Evolutionary conservation across 2,888 invertebrate species (phyloP).

Genomic region (Habrosyne pyritoides): DNA sequence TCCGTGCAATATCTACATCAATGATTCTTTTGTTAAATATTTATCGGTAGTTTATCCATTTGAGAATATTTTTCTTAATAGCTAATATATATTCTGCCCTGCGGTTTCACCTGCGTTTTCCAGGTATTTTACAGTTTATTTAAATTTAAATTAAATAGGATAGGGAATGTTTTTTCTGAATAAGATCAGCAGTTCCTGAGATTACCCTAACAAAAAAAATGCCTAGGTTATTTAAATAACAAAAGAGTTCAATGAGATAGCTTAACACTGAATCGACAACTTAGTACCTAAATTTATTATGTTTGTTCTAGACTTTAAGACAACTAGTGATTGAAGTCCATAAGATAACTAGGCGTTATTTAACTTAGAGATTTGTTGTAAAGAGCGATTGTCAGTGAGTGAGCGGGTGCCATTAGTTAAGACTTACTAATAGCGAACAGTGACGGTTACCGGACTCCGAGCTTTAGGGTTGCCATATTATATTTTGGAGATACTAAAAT

Average conservation of each 20-base stretch:
- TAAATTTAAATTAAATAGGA: too few species aligned
- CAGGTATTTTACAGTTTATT: too few species aligned
- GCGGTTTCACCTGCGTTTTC: too few species aligned
- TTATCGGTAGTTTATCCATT: neutral
- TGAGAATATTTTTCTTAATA: too few species aligned
- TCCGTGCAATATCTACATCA: neutral
- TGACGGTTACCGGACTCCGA: neutral
- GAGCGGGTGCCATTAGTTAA: neutral
- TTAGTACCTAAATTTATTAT: neutral
- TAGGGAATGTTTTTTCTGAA: too few species aligned
- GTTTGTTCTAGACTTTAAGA: neutral
- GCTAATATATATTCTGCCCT: too few species aligned
- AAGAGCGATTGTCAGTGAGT: neutral
- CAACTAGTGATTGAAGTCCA: neutral
- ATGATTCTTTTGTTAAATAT: neutral
- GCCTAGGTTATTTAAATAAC: neutral
- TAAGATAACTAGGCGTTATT: neutral
- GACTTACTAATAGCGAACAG: neutral
- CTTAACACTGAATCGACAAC: neutral
- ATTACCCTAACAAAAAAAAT: too few species aligned
- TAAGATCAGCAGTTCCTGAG: too few species aligned
- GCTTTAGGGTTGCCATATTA: too few species aligned
- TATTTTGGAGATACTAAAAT: too few species aligned
- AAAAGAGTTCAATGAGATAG: neutral
- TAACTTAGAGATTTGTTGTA: neutral